Evolutionary conservation across 2,888 invertebrate genomes (phyloP), one percentile per base, ranked within the genome.

Genomic region (Ochlodes sylvanus): DNA sequence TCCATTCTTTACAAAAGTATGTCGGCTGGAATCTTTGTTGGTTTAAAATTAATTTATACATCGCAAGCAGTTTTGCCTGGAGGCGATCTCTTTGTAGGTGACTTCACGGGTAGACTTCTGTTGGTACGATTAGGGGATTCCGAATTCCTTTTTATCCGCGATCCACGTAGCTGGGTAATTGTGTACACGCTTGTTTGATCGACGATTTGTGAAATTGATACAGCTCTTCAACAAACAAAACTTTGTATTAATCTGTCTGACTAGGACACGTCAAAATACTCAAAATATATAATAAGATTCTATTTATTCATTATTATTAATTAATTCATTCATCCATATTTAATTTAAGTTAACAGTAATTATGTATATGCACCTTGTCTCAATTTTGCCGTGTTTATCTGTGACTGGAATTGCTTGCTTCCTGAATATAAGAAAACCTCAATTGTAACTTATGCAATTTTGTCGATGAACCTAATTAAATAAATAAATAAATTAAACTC

Each of bases 61-160:
- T 58, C 57, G 58, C 42, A 57, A 63, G 54, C 50, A 61, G 69
- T 63, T 62, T 54, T 42, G 44, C 63, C 66, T 41, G 15, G 14
- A 27, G 60, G 63, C 66, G 52, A 50, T 54, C 38, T 62, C 62
- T 62, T 62, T 62, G 61, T 38, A 38, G 38, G 38, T 44, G 60
- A 32, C 41, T 52, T 34, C 38, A 38, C 52, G 62, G 50, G 27
- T 68, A 63, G 52, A 27, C 19, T 68, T 68, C 58, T 34, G 50
- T 57, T 68, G 56, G 27, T 67, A 27, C 67, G 63, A 63, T 67
- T 54, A 63, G 58, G 61, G 61, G 56, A 27, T 61, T 54, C 54
- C 63, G 17, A 54, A 44, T 34, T 47, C 54, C 38, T 27, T 54
- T 65, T 67, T 41, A 66, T 70, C 66, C 69, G 55, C 63, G 4